Evolutionary conservation across 1,140 invertebrate genomes (phyloP), one percentile per base, ranked within the genome.

Genomic region (Piezodorus guildinii): DNA sequence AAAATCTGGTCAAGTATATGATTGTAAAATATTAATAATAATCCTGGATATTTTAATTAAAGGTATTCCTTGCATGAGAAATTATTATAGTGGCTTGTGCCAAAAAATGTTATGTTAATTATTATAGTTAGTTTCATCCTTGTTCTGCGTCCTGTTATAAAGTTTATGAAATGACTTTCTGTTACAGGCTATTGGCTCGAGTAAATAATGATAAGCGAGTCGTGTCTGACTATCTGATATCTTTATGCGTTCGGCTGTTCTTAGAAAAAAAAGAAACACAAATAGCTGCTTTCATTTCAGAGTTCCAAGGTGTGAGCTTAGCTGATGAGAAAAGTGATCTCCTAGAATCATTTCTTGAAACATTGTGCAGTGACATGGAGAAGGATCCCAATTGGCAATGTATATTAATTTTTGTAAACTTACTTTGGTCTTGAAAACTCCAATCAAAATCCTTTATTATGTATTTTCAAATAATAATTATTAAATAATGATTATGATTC

Each of bases 271-370:
- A 83, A 62, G 87, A 93, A 71, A 68, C 73, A 14, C 76, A 79
- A 34, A 69, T 93, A 19, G 72, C 79, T 27, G 72, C 78, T 34
- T 94, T 96, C 71, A 84, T 85, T 21, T 72, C 81, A 0, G 86
- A 91, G 68, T 95, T 96, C 72, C 82, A 84, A 67, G 77, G 81
- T 27, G 74, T 88, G 0, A 86, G 81, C 1, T 75, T 88, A 10
- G 78, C 87, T 5, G 91, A 94, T 74, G 91, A 94, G 73, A 93
- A 93, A 74, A 86, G 82, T 66, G 85, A 86, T 73, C 72, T 84
- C 10, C 76, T 87, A 17, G 81, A 84, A 69, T 83, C 79, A 60
- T 91, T 90, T 70, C 71, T 83, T 56, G 69, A 77, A 25, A 70
- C 73, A 60, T 70, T 88, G 23, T 79, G 78, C 70, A 73, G 75